Evolutionary conservation across 2,113 vertebrate genomes (phyloP).

Genomic region (Chrysochloris asiatica): DNA sequence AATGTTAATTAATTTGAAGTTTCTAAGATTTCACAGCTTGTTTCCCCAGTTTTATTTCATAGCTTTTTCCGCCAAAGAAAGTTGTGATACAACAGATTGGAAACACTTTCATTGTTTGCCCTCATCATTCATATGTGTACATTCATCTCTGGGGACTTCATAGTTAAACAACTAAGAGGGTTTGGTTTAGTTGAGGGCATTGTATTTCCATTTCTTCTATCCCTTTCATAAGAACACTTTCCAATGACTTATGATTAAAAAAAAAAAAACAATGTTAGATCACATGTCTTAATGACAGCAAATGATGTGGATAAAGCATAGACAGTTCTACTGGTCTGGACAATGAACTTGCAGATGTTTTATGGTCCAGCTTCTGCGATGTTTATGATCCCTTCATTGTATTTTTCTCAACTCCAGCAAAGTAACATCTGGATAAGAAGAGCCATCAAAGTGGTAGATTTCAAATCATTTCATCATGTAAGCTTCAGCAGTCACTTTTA

Average conservation of each 20-base stretch:
- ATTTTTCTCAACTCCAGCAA: neutral
- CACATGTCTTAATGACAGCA: neutral
- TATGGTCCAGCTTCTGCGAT: neutral
- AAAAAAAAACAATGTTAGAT: neutral
- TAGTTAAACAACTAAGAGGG: neutral
- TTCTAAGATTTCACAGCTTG: neutral
- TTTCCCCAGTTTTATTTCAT: neutral
- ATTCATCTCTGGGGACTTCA: neutral
- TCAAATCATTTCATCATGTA: neutral
- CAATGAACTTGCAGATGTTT: neutral
- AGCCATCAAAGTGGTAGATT: neutral
- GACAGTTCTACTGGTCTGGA: neutral
- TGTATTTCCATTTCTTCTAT: neutral
- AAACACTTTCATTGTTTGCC: neutral
- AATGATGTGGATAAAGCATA: neutral
- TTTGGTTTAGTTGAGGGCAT: neutral
- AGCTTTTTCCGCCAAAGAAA: neutral
- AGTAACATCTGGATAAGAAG: neutral
- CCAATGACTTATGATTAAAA: neutral
- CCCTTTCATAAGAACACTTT: slow-evolving; percentile 3
- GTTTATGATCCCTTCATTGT: neutral
- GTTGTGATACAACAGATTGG: neutral
- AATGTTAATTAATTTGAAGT: neutral
- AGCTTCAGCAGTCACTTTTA: slow-evolving; percentile 46
- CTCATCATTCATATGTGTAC: neutral